Conservation (phyloP, 2,797 vertebrate genomes). For the Loris lydekkerianus region DNA sequence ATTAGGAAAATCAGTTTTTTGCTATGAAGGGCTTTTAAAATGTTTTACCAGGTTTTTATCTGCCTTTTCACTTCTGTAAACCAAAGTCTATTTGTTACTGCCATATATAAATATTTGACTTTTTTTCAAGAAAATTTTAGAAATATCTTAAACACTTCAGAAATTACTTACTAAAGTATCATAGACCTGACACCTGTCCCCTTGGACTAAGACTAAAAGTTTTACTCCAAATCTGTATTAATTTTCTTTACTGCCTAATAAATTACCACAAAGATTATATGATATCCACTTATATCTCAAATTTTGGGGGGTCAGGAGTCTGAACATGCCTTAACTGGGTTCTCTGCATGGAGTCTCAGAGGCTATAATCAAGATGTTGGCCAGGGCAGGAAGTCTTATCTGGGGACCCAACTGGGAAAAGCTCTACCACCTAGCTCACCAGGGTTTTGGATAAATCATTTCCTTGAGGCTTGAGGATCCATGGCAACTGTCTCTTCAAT, state of each 20-base stretch:
- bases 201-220: conserved; percentile 55
- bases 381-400: neutral
- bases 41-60: neutral
- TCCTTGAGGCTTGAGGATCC: neutral
- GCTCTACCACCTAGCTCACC: neutral
- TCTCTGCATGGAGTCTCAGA: neutral
- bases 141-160: conserved; percentile 25
- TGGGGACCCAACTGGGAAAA: neutral
- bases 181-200: neutral
- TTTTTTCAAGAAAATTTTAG: conserved; percentile 23
- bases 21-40: neutral
- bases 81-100: conserved; percentile 21
- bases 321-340: neutral
- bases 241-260: conserved; percentile 44
- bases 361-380: neutral
- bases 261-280: conserved; percentile 33
- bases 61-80: neutral
- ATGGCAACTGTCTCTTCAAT: neutral
- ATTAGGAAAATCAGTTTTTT: conserved; percentile 2
- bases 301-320: neutral
- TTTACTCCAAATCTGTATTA: neutral
- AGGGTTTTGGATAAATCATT: neutral
- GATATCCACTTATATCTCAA: neutral
- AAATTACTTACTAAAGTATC: conserved; percentile 63
- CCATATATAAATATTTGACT: neutral